phyloP scores from a whole-genome alignment of 2,113 vertebrate species.

The Chaetodon auriga region DNA sequence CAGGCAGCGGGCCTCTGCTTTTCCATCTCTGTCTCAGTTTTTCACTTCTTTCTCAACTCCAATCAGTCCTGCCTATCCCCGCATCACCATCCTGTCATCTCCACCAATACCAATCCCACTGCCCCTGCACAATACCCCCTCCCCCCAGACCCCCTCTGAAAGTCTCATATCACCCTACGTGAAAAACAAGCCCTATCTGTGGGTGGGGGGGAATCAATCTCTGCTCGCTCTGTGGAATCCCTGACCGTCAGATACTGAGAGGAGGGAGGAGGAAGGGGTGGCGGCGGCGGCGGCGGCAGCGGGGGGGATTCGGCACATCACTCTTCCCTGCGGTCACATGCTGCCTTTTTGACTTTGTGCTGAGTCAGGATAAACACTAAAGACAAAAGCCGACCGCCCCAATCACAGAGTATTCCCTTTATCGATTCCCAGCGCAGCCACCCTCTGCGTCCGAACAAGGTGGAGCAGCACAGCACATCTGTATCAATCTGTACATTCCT shows the following conservation, averaged over 20 bases:
- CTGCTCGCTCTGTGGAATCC: slow-evolving; percentile 67
- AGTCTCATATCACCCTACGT: slow-evolving; percentile 73
- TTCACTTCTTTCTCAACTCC: slow-evolving; percentile 68
- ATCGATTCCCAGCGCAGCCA: slow-evolving; percentile 63
- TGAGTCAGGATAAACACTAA: slow-evolving; percentile 73
- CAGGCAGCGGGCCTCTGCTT: slow-evolving; percentile 33
- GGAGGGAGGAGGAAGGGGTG: slow-evolving; percentile 3
- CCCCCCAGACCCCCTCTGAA: slow-evolving; percentile 42
- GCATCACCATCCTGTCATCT: slow-evolving; percentile 71
- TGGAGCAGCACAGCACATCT: slow-evolving; percentile 60
- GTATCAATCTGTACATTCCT: slow-evolving; percentile 71
- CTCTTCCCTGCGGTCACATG: slow-evolving; percentile 70
- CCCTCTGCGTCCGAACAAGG: slow-evolving; percentile 53
- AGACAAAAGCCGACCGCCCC: slow-evolving; percentile 62
- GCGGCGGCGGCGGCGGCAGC: not conserved
- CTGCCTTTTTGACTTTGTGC: slow-evolving; percentile 74
- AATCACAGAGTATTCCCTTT: slow-evolving; percentile 52
- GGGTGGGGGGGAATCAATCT: slow-evolving; percentile 77
- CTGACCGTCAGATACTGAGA: slow-evolving; percentile 60
- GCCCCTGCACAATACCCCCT: slow-evolving; percentile 36
- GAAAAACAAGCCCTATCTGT: slow-evolving; percentile 74
- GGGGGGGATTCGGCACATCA: slow-evolving; percentile 52
- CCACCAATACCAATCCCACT: slow-evolving; percentile 66
- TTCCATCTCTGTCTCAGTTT: slow-evolving; percentile 74
- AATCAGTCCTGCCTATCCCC: slow-evolving; percentile 76